A percentile compares a stretch with the other conserved stretches of the same genome.
Conservation (phyloP, 2,888 invertebrate species). For the Frankliniella fusca region DNA sequence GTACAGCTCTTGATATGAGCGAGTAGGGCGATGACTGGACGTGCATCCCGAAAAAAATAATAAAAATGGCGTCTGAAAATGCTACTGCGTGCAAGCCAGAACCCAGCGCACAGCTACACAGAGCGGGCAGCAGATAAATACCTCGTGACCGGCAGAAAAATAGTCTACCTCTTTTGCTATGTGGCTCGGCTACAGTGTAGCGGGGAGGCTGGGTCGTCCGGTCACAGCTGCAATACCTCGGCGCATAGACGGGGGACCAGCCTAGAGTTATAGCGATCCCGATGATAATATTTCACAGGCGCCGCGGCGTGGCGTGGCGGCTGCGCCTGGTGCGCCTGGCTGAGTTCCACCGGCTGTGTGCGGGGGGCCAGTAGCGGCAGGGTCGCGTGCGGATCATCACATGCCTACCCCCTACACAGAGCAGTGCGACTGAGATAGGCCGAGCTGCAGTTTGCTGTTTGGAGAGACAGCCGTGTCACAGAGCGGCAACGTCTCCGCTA, state of each 20-base stretch:
- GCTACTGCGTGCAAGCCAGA: too few species aligned
- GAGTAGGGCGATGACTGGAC: too few species aligned
- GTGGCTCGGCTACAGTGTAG: background rate
- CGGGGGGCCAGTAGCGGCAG: background rate
- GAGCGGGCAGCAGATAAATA: too few species aligned
- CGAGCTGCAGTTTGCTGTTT: background rate
- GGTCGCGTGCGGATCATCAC: background rate
- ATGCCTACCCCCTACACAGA: background rate
- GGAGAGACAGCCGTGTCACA: too few species aligned
- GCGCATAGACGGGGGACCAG: background rate
- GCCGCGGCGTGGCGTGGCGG: background rate
- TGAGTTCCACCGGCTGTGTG: background rate
- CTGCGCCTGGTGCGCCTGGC: background rate
- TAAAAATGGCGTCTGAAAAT: too few species aligned
- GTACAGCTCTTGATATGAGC: too few species aligned
- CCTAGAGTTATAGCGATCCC: conserved; percentile 23
- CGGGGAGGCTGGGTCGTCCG: background rate
- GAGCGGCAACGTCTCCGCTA: too few species aligned
- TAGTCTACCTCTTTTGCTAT: too few species aligned
- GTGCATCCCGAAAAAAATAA: too few species aligned
- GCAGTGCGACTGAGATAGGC: too few species aligned
- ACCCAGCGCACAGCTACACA: too few species aligned
- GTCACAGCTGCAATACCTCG: conserved; percentile 15
- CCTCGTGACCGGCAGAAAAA: too few species aligned
- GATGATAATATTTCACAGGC: conserved; percentile 18